phyloP scores from a whole-genome alignment of 2,113 vertebrate species.

The Climacteris rufus region DNA sequence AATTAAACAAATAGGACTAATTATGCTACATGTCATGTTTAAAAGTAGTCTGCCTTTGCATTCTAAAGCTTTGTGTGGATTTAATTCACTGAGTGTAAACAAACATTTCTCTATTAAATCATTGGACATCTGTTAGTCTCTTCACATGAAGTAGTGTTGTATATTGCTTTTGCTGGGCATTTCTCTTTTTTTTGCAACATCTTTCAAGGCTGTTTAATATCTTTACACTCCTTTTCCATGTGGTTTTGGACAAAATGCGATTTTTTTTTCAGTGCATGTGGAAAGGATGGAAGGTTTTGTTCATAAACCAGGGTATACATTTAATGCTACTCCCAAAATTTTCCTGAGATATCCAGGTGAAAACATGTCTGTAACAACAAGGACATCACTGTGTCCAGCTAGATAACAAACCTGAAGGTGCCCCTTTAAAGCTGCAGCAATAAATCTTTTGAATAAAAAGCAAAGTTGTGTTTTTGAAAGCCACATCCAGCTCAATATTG shows the following conservation, averaged over 20 bases:
- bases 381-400: neutral
- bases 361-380: slow-evolving; percentile 1
- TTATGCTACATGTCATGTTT: neutral
- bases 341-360: neutral
- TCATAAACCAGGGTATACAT: neutral
- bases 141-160: neutral
- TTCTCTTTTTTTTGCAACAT: neutral
- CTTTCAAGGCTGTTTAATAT: neutral
- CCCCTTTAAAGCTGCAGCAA: neutral
- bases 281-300: neutral
- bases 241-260: neutral
- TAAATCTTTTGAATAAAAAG: neutral
- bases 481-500: neutral
- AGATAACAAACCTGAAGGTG: neutral
- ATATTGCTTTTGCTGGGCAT: neutral
- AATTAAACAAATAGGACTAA: neutral
- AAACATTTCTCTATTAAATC: neutral
- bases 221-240: neutral
- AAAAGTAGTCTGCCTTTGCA: neutral
- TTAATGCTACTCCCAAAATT: neutral
- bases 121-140: neutral
- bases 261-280: neutral
- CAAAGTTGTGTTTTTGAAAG: neutral
- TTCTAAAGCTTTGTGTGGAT: neutral
- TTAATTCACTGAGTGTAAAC: neutral